Evolutionary conservation across 2,797 vertebrate species (phyloP).

Genomic region (Hippopotamyrus pictus): DNA sequence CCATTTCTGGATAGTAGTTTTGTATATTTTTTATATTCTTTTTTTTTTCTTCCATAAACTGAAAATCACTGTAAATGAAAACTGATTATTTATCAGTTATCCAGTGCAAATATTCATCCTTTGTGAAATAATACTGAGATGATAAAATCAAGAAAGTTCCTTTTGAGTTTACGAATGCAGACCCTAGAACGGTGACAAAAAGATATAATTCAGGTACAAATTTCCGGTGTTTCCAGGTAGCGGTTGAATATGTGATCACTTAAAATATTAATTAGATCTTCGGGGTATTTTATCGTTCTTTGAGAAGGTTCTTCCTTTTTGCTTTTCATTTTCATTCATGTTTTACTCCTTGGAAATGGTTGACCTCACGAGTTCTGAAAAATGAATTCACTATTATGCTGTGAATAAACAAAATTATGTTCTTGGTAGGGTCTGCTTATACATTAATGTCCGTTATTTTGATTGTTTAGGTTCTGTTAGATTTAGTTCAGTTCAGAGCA

Average conservation of each 20-base stretch:
- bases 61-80: neutral
- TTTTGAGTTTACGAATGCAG: neutral
- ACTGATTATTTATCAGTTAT: neutral
- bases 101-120: neutral
- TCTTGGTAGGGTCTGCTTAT: neutral
- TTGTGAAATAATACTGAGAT: neutral
- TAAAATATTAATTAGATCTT: neutral
- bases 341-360: neutral
- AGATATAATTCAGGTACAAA: neutral
- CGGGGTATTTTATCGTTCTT: neutral
- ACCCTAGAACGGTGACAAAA: neutral
- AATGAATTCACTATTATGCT: conserved; percentile 27
- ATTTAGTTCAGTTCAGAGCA: neutral
- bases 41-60: neutral
- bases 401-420: conserved; percentile 29
- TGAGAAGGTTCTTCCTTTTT: neutral
- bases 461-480: neutral
- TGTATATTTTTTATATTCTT: neutral
- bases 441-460: neutral
- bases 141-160: neutral
- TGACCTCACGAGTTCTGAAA: neutral
- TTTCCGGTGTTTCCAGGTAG: neutral
- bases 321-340: neutral
- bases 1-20: neutral
- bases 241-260: neutral